Evolutionary conservation across 2,888 invertebrate genomes (phyloP), one percentile per base, ranked within the genome.

Genomic region (Camptogramma bilineatum): DNA sequence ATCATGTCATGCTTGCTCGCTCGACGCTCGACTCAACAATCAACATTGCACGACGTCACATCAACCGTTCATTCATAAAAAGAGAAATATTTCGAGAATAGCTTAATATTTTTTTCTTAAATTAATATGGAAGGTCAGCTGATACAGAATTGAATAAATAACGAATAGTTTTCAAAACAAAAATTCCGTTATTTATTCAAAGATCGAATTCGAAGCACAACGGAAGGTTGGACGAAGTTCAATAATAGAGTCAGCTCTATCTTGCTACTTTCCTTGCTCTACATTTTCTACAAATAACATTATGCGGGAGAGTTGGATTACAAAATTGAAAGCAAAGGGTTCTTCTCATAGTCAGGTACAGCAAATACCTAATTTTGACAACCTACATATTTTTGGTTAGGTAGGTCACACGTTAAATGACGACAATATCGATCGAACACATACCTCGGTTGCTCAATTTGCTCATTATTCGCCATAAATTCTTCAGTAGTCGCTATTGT

Each of bases 121-220:
- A 47, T 18, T 24, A 24, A 18, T 13, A 10, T 16, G 16, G 19
- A 17, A 19, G 31, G 8, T 31, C 57, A 42, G 21, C 24, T 13
- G 50, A 42, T 42, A 34, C 24, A 19, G 34, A 21, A 46, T 21
- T 16, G 18, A 28, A 28, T 62, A 9, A 53, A 10, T 24, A 81
- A 79, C 77, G 74, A 76, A 73, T 73, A 48, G 80, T 80, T 81
- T 85, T 87, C 78, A 82, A 90, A 90, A 85, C 75, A 75, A 72
- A 82, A 87, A 85, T 90, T 70, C 92, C 91, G 92, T 92, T 92
- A 91, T 82, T 85, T 84, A 87, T 91, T 90, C 88, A 84, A 92
- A 90, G 91, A 89, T 87, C 84, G 77, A 90, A 90, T 90, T 91
- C 88, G 90, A 92, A 92, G 89, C 76, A 85, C 88, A 91, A 85